Conservation (phyloP, 2,888 invertebrate species). For the Nomada fucata region DNA sequence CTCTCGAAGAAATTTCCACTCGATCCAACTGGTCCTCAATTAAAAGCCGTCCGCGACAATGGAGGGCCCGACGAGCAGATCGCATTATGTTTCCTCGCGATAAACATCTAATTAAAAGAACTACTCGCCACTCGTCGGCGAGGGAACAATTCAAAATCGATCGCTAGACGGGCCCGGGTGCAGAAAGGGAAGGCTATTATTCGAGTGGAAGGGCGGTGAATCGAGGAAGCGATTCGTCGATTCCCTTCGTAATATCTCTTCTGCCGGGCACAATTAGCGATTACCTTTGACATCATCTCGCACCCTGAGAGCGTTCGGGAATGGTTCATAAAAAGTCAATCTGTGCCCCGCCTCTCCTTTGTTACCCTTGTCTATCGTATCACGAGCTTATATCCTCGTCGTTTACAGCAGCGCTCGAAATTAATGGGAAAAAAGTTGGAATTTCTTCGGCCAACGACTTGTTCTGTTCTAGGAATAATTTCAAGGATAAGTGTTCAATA, state of each 20-base stretch:
- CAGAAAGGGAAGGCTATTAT: conserved; percentile 32
- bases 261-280: conserved; percentile 77
- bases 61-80: not conserved
- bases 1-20: not conserved
- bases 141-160: conserved; percentile 43
- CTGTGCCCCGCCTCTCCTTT: not conserved
- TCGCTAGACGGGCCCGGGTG: conserved; percentile 29
- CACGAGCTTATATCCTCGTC: conserved; percentile 11
- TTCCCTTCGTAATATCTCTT: conserved; percentile 74
- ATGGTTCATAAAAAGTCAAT: conserved; percentile 76
- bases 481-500: not conserved
- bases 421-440: conserved; percentile 38
- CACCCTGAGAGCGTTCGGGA: conserved; percentile 74
- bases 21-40: not conserved
- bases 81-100: conserved; percentile 7
- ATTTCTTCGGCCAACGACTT: not conserved
- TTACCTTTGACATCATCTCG: conserved; percentile 67
- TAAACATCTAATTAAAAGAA: conserved; percentile 41
- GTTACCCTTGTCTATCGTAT: not conserved
- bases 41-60: not conserved
- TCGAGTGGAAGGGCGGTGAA: conserved; percentile 45
- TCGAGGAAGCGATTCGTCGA: conserved; percentile 41
- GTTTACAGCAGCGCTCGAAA: conserved; percentile 27
- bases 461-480: not conserved
- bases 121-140: conserved; percentile 23